Evolutionary conservation across 2,888 invertebrate species (phyloP).

Genomic region (Pheosia gnoma): DNA sequence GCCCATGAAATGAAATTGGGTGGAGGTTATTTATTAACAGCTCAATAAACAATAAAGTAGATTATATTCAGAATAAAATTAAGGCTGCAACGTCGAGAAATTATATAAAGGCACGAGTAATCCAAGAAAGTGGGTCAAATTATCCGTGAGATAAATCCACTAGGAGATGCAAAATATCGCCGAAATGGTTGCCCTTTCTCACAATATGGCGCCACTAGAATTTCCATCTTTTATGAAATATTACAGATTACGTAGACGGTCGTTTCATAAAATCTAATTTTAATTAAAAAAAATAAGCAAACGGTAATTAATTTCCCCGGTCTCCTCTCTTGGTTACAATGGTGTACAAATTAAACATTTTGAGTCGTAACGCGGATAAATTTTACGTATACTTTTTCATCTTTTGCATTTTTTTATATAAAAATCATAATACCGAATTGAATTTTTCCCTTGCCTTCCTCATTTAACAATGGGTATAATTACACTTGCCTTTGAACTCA

Average conservation of each 20-base stretch:
- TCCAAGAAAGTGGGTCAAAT: conserved; percentile 64
- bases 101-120: conserved; percentile 50
- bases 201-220: conserved; percentile 81
- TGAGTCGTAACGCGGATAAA: conserved; percentile 55
- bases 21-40: conserved; percentile 32
- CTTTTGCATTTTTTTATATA: conserved; percentile 54
- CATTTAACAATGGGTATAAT: conserved; percentile 31
- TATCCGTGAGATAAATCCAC: conserved; percentile 69
- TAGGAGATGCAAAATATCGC: conserved; percentile 76
- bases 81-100: conserved; percentile 43
- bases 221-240: conserved; percentile 82
- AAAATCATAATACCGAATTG: conserved; percentile 47
- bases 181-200: conserved; percentile 75
- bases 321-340: conserved; percentile 64
- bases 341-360: conserved; percentile 69
- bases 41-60: conserved; percentile 39
- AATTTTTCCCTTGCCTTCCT: conserved; percentile 42
- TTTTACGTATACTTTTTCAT: conserved; percentile 47
- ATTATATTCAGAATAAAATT: conserved; percentile 42
- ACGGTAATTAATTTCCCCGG: conserved; percentile 73
- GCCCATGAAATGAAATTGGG: conserved; percentile 26
- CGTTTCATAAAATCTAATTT: conserved; percentile 77
- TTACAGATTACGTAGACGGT: conserved; percentile 72
- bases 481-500: conserved; percentile 41
- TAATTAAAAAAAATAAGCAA: conserved; percentile 81